Percentiles rank a stretch among this genome's conserved stretches.
Conservation (phyloP, 37 sponge, comb jelly and placozoan genomes). For the Beroe ovata region DNA sequence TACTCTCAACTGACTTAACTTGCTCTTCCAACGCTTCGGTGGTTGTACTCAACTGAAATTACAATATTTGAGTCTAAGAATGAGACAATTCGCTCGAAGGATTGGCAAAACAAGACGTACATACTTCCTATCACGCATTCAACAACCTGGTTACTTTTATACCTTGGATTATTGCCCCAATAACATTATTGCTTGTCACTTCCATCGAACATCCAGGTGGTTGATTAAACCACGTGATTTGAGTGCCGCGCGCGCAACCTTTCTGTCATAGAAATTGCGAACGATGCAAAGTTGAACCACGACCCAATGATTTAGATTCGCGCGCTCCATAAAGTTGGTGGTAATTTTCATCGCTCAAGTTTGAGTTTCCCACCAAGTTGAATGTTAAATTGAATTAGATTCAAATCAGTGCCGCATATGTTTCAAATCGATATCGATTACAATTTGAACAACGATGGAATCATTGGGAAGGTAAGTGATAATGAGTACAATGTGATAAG, state of each 20-base stretch:
- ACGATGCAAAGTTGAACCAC: constrained; percentile 4
- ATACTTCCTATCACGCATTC: no score
- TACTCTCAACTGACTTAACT: background rate
- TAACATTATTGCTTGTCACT: background rate
- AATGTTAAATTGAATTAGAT: background rate
- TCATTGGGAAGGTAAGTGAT: no score
- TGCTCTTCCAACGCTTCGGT: constrained; percentile 58
- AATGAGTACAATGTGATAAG: no score
- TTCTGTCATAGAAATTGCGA: constrained; percentile 5
- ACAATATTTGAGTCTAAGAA: no score
- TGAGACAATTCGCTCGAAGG: no score
- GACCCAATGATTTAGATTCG: background rate
- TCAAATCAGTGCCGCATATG: background rate
- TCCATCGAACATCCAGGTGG: no score
- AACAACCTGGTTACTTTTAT: background rate
- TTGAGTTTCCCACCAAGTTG: background rate
- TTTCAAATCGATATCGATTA: background rate
- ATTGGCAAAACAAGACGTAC: no score
- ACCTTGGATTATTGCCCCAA: background rate
- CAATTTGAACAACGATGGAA: no score
- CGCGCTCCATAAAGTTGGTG: background rate
- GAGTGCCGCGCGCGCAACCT: background rate
- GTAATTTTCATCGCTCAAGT: background rate
- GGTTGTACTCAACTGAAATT: constrained; percentile 18
- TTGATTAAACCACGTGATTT: constrained; percentile 1